These are phyloP conservation scores for Orycteropus afer DNA, from an alignment of 2,113 vertebrate genomes.

Conservation along the genomic window DNA sequence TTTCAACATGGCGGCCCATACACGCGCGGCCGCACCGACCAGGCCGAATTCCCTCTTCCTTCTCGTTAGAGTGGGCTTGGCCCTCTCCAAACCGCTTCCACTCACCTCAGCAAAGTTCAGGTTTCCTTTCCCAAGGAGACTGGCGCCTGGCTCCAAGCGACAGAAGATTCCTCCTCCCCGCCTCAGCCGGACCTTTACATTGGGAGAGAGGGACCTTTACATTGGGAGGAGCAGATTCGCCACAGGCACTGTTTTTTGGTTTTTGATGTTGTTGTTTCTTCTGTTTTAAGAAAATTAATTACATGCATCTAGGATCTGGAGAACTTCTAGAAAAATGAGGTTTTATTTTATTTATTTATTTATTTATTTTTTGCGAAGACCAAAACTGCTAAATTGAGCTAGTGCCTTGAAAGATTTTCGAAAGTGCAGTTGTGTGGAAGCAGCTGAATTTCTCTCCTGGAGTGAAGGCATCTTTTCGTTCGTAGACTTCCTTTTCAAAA, in stretches of 20 bases:
- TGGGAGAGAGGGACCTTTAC: neutral
- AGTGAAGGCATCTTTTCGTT: rapidly evolving
- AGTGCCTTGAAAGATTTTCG: neutral
- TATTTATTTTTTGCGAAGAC: neutral
- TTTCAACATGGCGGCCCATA: conserved; percentile 62
- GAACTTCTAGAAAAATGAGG: too few species aligned
- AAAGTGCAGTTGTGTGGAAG: conserved; percentile 32
- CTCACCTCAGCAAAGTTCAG: neutral
- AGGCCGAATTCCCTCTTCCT: neutral
- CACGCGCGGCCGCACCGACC: neutral
- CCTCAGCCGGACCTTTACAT: neutral
- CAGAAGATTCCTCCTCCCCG: rapidly evolving
- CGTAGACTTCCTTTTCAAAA: too few species aligned
- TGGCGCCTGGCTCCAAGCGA: rapidly evolving
- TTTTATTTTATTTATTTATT: neutral
- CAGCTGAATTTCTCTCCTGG: neutral
- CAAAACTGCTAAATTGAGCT: neutral
- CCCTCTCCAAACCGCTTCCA: neutral
- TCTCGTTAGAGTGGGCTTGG: neutral
- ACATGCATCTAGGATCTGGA: rapidly evolving
- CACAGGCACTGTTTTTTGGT: neutral
- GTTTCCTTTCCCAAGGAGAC: neutral
- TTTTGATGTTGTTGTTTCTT: neutral
- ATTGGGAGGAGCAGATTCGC: conserved; percentile 65
- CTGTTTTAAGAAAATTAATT: neutral